Base-by-base conservation (phyloP, 2,797 vertebrate genomes). In the Molothrus aeneus region DNA sequence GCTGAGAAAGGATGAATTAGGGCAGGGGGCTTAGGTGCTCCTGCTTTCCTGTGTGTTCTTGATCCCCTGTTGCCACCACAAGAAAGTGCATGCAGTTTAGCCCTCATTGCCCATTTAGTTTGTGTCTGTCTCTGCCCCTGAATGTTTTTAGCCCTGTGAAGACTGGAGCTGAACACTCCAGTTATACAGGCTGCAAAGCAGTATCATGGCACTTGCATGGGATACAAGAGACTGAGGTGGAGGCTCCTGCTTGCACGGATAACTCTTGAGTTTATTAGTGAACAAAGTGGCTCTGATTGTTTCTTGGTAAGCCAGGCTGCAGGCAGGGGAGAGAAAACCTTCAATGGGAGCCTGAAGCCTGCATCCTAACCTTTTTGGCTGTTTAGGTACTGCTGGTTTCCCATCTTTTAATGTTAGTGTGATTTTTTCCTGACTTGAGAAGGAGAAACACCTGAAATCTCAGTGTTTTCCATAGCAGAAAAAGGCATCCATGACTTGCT, bases 191-290 rank as follows among this genome's bases (percentile, higher is more conserved):
- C 43, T 74, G 2, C 75, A 61, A 61, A 26, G 12, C 16, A 12
- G 18, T 50, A 7, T 42, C 11, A 0, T 17, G 57, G 45, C 38
- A n/a, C 25, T 63, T 21, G 2, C 2, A 2, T 54, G 48, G 13
- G 43, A 15, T 74, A 5, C 0, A 0, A 70, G 43, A 60, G 31
- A 17, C 79, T 26, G 31, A 74, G 26, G 18, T 54, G 63, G 18
- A 70, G 12, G 9, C 21, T 73, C 10, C 13, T 53, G 61, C 71
- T 77, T 71, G 29, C 70, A 9, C 3, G 29, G 54, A 0, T 45
- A 47, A 20, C 21, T 54, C 6, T 0, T 0, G 5, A 28, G 29
- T 3, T 10, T 26, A 7, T 73, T 18, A 8, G 28, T 38, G 48
- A 71, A 53, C 61, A 57, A 20, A 78, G 57, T 3, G 4, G 10